Base-by-base conservation (phyloP, 2,113 vertebrate species). In the Datnioides undecimradiatus region DNA sequence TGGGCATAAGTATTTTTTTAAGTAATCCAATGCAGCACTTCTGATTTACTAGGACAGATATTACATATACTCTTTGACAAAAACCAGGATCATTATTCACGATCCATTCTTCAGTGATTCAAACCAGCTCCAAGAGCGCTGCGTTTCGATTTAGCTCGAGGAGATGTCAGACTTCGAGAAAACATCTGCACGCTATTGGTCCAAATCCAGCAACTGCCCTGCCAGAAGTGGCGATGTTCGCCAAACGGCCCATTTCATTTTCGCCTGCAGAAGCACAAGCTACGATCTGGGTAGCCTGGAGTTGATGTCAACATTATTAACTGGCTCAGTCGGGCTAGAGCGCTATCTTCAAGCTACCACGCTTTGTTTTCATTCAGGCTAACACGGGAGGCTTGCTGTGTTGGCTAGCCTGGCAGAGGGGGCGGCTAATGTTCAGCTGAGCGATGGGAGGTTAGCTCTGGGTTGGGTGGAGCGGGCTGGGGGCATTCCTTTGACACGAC, bases 111-210 rank as follows among this genome's bases (percentile, higher is more conserved):
- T 73, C 43, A 8, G n/a, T 70, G 69, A 70, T 79, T 79, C 52
- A 31, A 63, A 43, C 25, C 36, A 1, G 34, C 60, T 83, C 67
- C 80, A 74, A 80, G 71, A 88, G 67, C 0, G 48, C 62, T 81
- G 41, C 58, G 2, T 83, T 75, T 89, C 52, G 55, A 40, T 80
- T 87, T 85, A 57, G 79, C 88, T 89, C 77, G 69, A 59, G 78
- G 88, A 83, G 63, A 76, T 27, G 73, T 84, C 81, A 83, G 76
- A 82, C 70, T 88, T 48, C 79, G 72, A 87, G 73, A 77, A 81
- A 86, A 71, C 71, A 76, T 80, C 66, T 73, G 75, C 3, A 54
- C 17, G 65, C 60, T 23, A 16, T 69, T 82, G 85, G 79, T 82
- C 69, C 19, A 4, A 31, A 38, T 90, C 85, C 88, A 80, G 82